These are phyloP conservation scores for Lamprologus tigripictilis DNA, from an alignment of 2,113 vertebrate species.

Conservation along the genomic window DNA sequence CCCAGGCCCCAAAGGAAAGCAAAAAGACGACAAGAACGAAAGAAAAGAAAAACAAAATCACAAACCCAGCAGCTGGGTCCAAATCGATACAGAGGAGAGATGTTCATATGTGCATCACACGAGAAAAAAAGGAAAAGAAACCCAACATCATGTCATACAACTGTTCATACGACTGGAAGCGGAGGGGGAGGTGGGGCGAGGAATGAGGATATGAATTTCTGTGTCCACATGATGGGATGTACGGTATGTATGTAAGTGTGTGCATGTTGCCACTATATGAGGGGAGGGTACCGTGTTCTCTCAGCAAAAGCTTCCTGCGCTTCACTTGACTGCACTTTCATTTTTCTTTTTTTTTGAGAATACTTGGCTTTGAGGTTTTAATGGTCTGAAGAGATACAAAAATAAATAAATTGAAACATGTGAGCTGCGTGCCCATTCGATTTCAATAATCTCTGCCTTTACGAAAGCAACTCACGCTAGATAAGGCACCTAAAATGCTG, in stretches of 20 bases:
- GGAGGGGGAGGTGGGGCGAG: constrained; percentile 39
- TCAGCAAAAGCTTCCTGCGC: neutral
- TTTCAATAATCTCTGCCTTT: constrained; percentile 13
- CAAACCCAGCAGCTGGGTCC: constrained; percentile 52
- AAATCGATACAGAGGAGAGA: constrained; percentile 69
- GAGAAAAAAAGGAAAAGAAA: constrained; percentile 47
- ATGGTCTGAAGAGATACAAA: neutral
- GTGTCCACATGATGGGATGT: constrained; percentile 84
- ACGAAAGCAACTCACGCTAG: constrained; percentile 2
- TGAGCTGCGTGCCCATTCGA: constrained; percentile 3
- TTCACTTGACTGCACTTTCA: neutral
- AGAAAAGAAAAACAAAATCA: neutral
- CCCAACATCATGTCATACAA: constrained; percentile 71
- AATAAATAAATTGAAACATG: neutral
- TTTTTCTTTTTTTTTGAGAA: constrained; percentile 27
- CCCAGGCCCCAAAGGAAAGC: constrained; percentile 13
- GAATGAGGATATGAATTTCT: constrained; percentile 91
- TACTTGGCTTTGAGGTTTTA: constrained; percentile 46
- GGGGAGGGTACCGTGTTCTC: constrained; percentile 50
- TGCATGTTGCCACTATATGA: constrained; percentile 62
- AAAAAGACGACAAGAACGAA: neutral
- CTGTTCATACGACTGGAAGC: constrained; percentile 73
- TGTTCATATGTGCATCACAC: constrained; percentile 59
- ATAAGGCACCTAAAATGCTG: constrained; percentile 26
- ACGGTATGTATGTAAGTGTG: constrained; percentile 58